Evolutionary conservation across 2,113 vertebrate genomes (phyloP).

Genomic region (Malurus melanocephalus): DNA sequence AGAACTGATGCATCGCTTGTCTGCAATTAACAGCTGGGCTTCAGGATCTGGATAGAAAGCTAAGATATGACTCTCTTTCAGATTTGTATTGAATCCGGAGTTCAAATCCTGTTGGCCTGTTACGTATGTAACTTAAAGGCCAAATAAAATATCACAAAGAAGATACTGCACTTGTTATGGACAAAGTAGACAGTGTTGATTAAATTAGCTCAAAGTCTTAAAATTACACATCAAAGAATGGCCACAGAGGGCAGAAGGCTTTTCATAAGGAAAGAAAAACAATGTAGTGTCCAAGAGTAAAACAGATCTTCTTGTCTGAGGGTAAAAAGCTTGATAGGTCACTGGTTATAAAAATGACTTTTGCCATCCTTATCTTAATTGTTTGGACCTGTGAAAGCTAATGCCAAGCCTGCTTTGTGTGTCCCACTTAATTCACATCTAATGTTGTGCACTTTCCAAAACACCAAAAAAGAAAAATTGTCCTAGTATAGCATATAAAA

Average conservation of each 20-base stretch:
- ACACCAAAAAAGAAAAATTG: not conserved
- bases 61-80: slow-evolving; percentile 2
- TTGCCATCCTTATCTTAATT: not conserved
- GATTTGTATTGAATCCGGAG: not conserved
- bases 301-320: not conserved
- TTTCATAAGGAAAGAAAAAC: not conserved
- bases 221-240: not conserved
- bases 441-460: not conserved
- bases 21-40: slow-evolving; percentile 10
- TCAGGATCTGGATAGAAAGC: not conserved
- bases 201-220: not conserved
- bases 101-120: not conserved
- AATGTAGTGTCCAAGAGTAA: not conserved
- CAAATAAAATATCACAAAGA: not conserved
- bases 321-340: not conserved
- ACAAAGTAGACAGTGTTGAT: not conserved
- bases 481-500: not conserved
- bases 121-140: not conserved
- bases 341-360: not conserved
- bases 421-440: not conserved
- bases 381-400: not conserved
- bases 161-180: not conserved
- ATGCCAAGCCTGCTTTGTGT: not conserved
- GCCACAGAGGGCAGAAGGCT: not conserved
- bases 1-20: slow-evolving; percentile 19